Evolutionary conservation across 2,888 invertebrate species (phyloP).

Genomic region (Chaitophorus viminalis): DNA sequence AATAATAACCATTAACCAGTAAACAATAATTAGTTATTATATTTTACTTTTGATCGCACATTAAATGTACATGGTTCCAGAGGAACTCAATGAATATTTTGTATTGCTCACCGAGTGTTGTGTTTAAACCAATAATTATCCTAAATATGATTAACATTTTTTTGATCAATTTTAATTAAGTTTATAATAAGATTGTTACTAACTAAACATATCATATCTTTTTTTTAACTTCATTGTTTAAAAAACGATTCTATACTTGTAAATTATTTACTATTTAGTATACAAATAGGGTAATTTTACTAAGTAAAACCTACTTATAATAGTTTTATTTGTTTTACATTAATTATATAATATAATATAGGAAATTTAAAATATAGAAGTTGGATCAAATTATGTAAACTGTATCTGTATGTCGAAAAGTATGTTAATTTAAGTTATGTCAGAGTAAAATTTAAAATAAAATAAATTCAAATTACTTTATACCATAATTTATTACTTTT

Average conservation of each 20-base stretch:
- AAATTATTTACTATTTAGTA: background rate
- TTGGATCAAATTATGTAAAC: background rate
- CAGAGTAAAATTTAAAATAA: background rate
- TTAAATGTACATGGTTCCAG: background rate
- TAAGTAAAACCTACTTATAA: background rate
- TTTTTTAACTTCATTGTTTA: background rate
- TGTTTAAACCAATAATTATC: constrained; percentile 38
- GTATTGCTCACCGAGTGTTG: constrained; percentile 42
- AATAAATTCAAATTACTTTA: background rate
- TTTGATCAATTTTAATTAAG: constrained; percentile 28
- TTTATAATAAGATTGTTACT: constrained; percentile 20
- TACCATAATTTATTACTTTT: background rate
- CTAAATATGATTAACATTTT: background rate
- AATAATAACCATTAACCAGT: no score
- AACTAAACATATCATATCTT: constrained; percentile 46
- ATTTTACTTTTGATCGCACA: background rate
- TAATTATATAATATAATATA: background rate
- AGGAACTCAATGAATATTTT: background rate
- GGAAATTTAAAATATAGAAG: background rate
- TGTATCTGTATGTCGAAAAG: background rate
- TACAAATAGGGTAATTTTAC: background rate
- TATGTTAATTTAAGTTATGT: background rate
- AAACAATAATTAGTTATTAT: background rate
- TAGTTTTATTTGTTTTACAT: constrained; percentile 3
- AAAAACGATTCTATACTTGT: background rate